Conservation (phyloP, 1,140 invertebrate species). For the Agrilus planipennis region DNA sequence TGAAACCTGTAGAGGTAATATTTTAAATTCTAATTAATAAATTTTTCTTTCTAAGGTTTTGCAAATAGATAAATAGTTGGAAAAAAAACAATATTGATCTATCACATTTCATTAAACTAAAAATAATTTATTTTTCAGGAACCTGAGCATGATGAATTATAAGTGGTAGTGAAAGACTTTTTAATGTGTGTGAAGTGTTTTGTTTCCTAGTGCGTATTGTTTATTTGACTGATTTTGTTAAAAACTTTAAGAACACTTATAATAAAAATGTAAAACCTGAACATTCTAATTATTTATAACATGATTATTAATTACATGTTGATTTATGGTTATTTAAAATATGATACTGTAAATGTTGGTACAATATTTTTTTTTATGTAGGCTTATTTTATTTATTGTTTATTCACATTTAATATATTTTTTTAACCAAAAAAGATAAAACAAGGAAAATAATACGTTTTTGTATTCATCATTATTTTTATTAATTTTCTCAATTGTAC, state of each 20-base stretch:
- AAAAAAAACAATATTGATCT: neutral
- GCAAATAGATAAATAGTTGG: conserved; percentile 4
- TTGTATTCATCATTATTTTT: too few relatives aligned
- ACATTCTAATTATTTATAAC: too few relatives aligned
- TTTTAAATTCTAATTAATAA: conserved; percentile 1
- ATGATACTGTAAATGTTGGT: too few relatives aligned
- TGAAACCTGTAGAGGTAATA: conserved; percentile 39
- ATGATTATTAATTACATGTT: too few relatives aligned
- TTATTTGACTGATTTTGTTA: conserved; percentile 31
- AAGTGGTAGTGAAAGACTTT: conserved; percentile 24
- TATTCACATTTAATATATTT: too few relatives aligned
- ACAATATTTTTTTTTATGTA: too few relatives aligned
- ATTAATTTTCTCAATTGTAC: too few relatives aligned
- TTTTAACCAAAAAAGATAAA: too few relatives aligned
- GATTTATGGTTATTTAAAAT: too few relatives aligned
- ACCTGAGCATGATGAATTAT: conserved; percentile 36
- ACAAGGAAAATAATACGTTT: too few relatives aligned
- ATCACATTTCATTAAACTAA: conserved; percentile 8
- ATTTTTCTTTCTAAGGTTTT: conserved; percentile 3
- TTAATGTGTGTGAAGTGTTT: conserved; percentile 33
- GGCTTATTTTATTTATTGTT: too few relatives aligned
- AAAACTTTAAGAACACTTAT: conserved; percentile 17
- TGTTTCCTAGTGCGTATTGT: conserved; percentile 29
- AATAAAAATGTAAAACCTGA: conserved; percentile 14
- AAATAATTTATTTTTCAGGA: conserved; percentile 24